phyloP scores from a whole-genome alignment of 2,113 vertebrate genomes.

The Indicator indicator region DNA sequence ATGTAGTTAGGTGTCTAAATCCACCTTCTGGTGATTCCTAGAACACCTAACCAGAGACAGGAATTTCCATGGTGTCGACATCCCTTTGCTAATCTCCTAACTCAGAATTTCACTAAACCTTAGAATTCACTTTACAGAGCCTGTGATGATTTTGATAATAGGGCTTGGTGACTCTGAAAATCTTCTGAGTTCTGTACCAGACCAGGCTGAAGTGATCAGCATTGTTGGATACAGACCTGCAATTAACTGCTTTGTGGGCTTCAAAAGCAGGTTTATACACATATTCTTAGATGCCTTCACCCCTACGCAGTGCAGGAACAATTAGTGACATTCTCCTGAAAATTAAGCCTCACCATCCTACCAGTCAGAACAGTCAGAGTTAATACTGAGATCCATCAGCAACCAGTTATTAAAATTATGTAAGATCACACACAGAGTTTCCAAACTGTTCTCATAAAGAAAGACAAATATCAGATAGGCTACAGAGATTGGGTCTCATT shows the following conservation, averaged over 20 bases:
- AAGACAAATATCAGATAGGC: constrained; percentile 54
- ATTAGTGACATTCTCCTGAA: constrained; percentile 46
- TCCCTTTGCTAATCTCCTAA: not conserved
- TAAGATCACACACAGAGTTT: constrained; percentile 63
- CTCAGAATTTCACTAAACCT: not conserved
- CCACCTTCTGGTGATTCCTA: constrained; percentile 48
- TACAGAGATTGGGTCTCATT: constrained; percentile 11
- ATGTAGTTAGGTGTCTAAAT: constrained; percentile 24
- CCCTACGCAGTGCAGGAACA: constrained; percentile 8
- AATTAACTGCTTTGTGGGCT: not conserved
- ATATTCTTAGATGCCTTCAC: constrained; percentile 43
- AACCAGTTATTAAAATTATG: constrained; percentile 65
- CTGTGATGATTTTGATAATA: not conserved
- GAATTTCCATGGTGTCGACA: not conserved
- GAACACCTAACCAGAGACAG: constrained; percentile 18
- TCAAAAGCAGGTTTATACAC: constrained; percentile 45
- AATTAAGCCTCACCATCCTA: constrained; percentile 27
- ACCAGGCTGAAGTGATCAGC: not conserved
- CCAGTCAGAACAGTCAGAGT: constrained; percentile 33
- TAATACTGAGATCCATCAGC: constrained; percentile 60
- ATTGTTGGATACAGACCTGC: not conserved
- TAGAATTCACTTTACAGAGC: not conserved
- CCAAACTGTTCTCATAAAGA: constrained; percentile 54
- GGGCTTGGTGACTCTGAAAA: not conserved
- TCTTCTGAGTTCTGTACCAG: not conserved